A percentile compares a stretch with the other conserved stretches of the same genome.
Conservation (phyloP, 2,888 invertebrate genomes). For the Microctonus brassicae region DNA sequence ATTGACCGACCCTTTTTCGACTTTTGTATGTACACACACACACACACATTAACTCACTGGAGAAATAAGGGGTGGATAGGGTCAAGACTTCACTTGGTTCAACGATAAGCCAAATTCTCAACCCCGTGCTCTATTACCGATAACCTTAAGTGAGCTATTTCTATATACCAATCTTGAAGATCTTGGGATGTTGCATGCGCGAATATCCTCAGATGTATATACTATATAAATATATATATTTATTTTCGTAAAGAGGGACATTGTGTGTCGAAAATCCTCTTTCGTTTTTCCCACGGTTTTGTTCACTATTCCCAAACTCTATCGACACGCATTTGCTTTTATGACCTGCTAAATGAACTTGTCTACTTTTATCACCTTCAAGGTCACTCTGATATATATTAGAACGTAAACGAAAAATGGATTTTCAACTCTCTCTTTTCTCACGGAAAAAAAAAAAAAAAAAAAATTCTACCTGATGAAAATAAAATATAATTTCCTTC, state of each 20-base stretch:
- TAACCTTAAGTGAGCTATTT: slow-evolving; percentile 49
- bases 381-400: slow-evolving; percentile 42
- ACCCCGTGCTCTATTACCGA: slow-evolving; percentile 60
- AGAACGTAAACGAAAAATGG: background rate
- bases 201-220: slow-evolving; percentile 2
- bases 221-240: background rate
- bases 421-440: background rate
- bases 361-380: slow-evolving; percentile 61
- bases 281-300: slow-evolving; percentile 22
- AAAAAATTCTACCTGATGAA: slow-evolving; percentile 22
- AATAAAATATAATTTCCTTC: background rate
- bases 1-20: slow-evolving; percentile 9
- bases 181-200: background rate
- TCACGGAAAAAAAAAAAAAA: background rate
- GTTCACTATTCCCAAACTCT: slow-evolving; percentile 25
- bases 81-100: slow-evolving; percentile 46
- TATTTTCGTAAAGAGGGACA: background rate
- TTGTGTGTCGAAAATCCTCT: background rate
- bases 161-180: slow-evolving; percentile 15
- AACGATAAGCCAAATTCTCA: slow-evolving; percentile 59
- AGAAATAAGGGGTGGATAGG: background rate
- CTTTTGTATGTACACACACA: background rate
- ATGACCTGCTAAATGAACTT: slow-evolving; percentile 68
- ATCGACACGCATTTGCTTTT: slow-evolving; percentile 54
- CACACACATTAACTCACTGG: background rate